Evolutionary conservation across 2,797 vertebrate species (phyloP).

Genomic region (Halcyon badia): DNA sequence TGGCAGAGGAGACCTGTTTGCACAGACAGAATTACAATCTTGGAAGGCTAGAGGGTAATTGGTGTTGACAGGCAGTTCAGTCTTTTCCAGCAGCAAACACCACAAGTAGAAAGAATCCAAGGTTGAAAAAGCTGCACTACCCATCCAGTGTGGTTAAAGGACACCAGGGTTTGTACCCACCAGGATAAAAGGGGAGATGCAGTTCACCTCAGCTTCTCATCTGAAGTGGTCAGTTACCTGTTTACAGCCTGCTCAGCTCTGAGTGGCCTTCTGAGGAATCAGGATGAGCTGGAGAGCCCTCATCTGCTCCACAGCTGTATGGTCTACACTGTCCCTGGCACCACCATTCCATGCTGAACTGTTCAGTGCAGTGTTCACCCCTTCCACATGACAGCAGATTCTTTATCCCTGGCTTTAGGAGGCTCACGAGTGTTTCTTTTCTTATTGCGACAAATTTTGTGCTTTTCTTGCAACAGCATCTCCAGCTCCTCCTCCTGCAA

Average conservation of each 20-base stretch:
- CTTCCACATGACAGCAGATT: not conserved
- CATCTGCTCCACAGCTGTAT: not conserved
- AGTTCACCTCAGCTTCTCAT: not conserved
- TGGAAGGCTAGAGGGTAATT: not conserved
- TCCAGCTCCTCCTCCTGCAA: not conserved
- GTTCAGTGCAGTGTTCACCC: too few relatives aligned
- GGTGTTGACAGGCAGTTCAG: not conserved
- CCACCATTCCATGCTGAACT: not conserved
- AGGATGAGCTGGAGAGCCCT: not conserved
- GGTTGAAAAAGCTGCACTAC: not conserved
- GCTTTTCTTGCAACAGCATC: not conserved
- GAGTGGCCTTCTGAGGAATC: not conserved
- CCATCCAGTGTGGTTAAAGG: not conserved
- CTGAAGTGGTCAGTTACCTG: not conserved
- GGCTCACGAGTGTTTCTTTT: not conserved
- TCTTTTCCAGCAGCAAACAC: not conserved
- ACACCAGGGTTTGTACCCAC: not conserved
- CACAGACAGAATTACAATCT: not conserved
- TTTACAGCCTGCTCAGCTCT: not conserved
- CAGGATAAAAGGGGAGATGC: not conserved
- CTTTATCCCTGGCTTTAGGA: not conserved
- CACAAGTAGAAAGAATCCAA: not conserved
- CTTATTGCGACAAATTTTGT: not conserved
- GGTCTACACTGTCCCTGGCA: not conserved
- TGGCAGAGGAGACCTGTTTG: not conserved